Conservation (phyloP, 2,888 invertebrate genomes). For the Oxyteleia sp. region DNA sequence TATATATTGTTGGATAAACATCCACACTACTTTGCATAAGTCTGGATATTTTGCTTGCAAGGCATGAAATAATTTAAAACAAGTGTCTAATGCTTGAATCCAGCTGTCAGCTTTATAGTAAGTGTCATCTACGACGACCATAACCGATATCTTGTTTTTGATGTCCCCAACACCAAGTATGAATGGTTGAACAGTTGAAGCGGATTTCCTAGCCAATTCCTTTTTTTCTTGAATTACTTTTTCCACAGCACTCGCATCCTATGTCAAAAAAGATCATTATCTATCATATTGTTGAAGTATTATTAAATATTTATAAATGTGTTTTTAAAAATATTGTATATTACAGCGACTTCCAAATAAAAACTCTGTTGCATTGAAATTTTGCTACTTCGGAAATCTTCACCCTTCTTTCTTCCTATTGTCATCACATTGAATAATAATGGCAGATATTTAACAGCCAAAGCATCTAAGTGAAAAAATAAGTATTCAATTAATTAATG, state of each 20-base stretch:
- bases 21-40: conserved; percentile 26
- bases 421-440: not conserved
- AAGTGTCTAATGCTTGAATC: conserved; percentile 19
- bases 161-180: conserved; percentile 9
- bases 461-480: not conserved
- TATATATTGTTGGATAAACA: conserved; percentile 47
- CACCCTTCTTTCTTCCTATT: not conserved
- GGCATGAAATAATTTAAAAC: conserved; percentile 40
- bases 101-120: conserved; percentile 10
- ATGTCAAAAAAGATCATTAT: not conserved
- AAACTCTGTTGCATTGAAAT: conserved; percentile 9
- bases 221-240: not conserved
- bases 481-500: not conserved
- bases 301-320: not conserved
- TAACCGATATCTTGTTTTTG: not conserved
- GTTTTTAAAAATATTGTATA: not conserved
- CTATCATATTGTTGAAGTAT: not conserved
- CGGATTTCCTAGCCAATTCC: not conserved
- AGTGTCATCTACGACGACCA: not conserved
- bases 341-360: conserved; percentile 3
- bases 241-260: not conserved
- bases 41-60: conserved; percentile 42
- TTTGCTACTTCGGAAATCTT: not conserved
- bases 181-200: not conserved
- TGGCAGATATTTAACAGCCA: not conserved